These are phyloP conservation scores for Scotopteryx bipunctaria DNA, from an alignment of 2,888 invertebrate species.

Conservation along the genomic window DNA sequence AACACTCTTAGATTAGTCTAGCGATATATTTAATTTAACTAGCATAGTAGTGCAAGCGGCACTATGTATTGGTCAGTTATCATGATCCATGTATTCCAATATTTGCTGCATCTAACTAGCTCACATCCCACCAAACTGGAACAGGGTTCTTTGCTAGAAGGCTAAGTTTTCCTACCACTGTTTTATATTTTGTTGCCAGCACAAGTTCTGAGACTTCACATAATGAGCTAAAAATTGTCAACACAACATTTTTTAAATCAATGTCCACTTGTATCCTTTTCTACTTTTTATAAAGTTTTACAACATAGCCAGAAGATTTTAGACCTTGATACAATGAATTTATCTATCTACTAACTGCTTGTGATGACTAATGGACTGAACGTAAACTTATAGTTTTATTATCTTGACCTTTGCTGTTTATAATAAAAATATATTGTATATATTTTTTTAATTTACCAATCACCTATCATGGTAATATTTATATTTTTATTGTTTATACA, in stretches of 20 bases:
- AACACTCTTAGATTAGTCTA: slow-evolving; percentile 17
- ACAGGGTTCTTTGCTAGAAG: slow-evolving; percentile 10
- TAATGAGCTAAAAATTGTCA: slow-evolving; percentile 8
- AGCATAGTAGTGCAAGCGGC: slow-evolving; percentile 18
- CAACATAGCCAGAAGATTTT: slow-evolving; percentile 62
- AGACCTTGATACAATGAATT: slow-evolving; percentile 58
- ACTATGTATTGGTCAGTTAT: slow-evolving; percentile 25
- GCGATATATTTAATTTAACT: slow-evolving; percentile 15
- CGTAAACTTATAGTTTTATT: slow-evolving; percentile 44
- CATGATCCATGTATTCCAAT: slow-evolving; percentile 26
- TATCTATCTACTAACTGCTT: slow-evolving; percentile 50
- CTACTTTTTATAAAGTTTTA: slow-evolving; percentile 35
- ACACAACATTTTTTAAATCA: slow-evolving; percentile 2
- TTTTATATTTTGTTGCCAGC: slow-evolving; percentile 10
- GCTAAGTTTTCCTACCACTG: slow-evolving; percentile 3
- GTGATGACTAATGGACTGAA: slow-evolving; percentile 75
- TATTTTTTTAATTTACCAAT: slow-evolving; percentile 61
- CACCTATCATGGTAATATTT: slow-evolving; percentile 53
- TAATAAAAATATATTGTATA: slow-evolving; percentile 47
- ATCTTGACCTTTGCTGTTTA: slow-evolving; percentile 27
- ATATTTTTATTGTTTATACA: slow-evolving; percentile 59
- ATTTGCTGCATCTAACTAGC: slow-evolving; percentile 25
- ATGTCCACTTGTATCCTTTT: slow-evolving; percentile 25
- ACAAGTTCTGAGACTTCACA: slow-evolving; percentile 13
- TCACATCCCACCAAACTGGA: slow-evolving; percentile 29